phyloP scores from a whole-genome alignment of 2,888 invertebrate species.

The Habroteleia sp. region DNA sequence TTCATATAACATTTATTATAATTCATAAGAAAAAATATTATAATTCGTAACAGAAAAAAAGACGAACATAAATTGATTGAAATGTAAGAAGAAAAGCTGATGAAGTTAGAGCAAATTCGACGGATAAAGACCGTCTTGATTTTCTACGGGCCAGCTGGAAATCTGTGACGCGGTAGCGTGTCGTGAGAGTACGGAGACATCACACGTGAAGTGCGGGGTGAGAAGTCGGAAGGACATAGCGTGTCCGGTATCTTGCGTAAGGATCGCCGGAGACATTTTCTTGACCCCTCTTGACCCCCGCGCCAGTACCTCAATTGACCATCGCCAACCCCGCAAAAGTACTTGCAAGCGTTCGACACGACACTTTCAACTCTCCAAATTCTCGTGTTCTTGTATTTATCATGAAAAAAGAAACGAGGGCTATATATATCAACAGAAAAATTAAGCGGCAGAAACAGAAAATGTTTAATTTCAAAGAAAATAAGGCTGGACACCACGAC shows the following conservation, averaged over 20 bases:
- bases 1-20: no score
- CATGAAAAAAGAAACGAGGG: conserved; percentile 34
- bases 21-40: no score
- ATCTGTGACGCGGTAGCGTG: conserved; percentile 44
- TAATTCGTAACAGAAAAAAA: no score
- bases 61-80: no score
- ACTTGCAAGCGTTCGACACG: conserved; percentile 54
- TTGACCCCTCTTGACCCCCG: conserved; percentile 74
- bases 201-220: conserved; percentile 40
- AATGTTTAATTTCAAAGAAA: no score
- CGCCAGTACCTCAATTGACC: conserved; percentile 78
- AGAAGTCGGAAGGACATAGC: conserved; percentile 71
- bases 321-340: conserved; percentile 70
- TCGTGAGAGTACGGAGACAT: conserved; percentile 42
- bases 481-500: no score
- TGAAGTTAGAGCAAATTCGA: conserved; percentile 24
- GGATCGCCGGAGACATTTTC: conserved; percentile 81
- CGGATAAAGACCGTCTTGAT: conserved; percentile 30
- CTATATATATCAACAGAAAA: no score
- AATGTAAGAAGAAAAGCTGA: conserved; percentile 6
- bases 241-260: conserved; percentile 79
- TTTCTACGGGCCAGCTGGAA: conserved; percentile 37
- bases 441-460: conserved; percentile 7
- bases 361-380: conserved; percentile 46
- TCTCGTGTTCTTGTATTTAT: conserved; percentile 41